phyloP scores from a whole-genome alignment of 1,140 invertebrate species.

The Drosophila sproati region DNA sequence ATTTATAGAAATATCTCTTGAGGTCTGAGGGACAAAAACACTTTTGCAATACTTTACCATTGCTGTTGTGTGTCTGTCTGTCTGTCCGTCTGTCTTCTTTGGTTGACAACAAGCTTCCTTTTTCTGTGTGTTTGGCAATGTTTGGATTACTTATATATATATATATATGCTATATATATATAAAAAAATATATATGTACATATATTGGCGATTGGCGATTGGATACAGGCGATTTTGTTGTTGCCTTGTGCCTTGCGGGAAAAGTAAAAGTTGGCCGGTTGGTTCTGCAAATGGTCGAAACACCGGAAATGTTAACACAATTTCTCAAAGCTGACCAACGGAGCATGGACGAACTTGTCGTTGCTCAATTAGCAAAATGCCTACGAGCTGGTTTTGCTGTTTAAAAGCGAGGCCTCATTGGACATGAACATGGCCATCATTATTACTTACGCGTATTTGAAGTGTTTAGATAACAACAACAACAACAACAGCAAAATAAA shows the following conservation, averaged over 20 bases:
- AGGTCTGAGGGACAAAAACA: not conserved
- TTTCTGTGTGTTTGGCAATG: no score
- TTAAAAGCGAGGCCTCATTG: conserved; percentile 48
- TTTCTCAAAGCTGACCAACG: conserved; percentile 62
- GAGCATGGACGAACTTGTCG: conserved; percentile 62
- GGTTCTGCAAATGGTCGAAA: conserved; percentile 68
- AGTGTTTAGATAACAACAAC: conserved; percentile 46
- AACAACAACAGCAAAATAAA: conserved; percentile 46
- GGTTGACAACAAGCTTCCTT: conserved; percentile 6
- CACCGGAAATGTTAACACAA: conserved; percentile 78
- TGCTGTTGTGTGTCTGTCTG: not conserved
- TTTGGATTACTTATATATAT: no score
- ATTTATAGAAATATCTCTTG: no score
- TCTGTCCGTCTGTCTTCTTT: not conserved
- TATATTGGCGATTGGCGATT: conserved; percentile 43
- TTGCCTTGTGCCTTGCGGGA: conserved; percentile 31
- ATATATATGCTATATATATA: not conserved
- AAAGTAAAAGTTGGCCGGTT: conserved; percentile 75
- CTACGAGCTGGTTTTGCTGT: conserved; percentile 55
- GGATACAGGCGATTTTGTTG: conserved; percentile 12
- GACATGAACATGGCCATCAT: conserved; percentile 60
- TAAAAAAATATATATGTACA: not conserved
- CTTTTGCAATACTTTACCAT: not conserved
- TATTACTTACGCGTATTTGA: conserved; percentile 50
- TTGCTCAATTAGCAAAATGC: conserved; percentile 76